These are phyloP conservation scores for Phyllostomus discolor DNA, from an alignment of 2,113 vertebrate genomes.

Conservation along the genomic window DNA sequence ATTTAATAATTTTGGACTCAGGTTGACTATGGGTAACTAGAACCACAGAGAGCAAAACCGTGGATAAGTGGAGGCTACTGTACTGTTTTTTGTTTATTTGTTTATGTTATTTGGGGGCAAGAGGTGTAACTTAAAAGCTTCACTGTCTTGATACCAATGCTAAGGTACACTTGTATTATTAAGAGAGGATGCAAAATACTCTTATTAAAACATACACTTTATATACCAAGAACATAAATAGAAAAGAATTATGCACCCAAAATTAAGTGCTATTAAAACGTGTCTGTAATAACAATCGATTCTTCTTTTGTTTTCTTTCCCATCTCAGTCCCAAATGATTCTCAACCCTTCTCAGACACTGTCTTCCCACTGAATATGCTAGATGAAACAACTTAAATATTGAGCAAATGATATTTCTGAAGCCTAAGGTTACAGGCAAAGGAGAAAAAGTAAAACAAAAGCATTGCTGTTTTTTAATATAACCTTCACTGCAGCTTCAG, in stretches of 20 bases:
- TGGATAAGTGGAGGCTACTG: background rate
- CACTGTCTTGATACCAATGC: background rate
- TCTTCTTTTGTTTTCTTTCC: background rate
- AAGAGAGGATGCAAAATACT: background rate
- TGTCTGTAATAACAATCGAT: background rate
- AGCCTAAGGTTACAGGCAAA: background rate
- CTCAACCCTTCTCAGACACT: background rate
- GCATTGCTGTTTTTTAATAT: background rate
- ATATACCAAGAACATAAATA: background rate
- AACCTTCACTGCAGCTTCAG: background rate
- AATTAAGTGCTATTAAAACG: background rate
- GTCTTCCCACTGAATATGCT: background rate
- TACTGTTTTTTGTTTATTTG: background rate
- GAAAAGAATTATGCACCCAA: background rate
- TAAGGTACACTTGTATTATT: background rate
- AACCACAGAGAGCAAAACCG: background rate
- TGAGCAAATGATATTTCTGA: background rate
- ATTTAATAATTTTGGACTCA: background rate
- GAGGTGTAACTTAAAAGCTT: background rate
- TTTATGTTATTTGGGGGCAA: background rate
- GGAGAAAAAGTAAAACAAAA: background rate
- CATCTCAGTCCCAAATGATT: background rate
- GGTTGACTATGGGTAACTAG: background rate
- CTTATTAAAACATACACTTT: background rate
- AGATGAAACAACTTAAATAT: background rate